A percentile compares a stretch with the other conserved stretches of the same genome.
These are phyloP conservation scores for Mellivora capensis DNA, from an alignment of 2,113 vertebrate species.

Conservation along the genomic window DNA sequence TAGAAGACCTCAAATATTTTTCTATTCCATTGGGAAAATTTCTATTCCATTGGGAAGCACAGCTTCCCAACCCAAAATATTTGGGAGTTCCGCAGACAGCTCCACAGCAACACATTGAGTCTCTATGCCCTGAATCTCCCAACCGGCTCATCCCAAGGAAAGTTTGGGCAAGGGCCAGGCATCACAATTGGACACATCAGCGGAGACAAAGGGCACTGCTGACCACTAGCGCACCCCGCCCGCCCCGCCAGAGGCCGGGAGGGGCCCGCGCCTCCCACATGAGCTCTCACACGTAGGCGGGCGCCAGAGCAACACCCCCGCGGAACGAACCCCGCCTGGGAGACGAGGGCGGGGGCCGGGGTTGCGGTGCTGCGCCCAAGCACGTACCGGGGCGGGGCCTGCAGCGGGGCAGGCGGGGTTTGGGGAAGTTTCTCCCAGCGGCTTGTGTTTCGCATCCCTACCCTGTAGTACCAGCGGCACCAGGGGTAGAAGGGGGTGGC, in stretches of 20 bases:
- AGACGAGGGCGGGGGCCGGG: background rate
- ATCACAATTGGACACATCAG: background rate
- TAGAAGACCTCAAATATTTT: background rate
- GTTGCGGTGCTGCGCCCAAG: conserved; percentile 68
- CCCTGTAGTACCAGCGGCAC: background rate
- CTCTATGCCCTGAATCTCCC: background rate
- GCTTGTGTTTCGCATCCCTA: background rate
- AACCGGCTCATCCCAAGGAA: too few species aligned
- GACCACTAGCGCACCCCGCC: too few species aligned
- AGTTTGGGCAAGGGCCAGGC: background rate
- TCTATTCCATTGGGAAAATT: too few species aligned
- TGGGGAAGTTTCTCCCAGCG: background rate
- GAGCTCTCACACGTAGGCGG: conserved; percentile 78
- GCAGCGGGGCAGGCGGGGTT: background rate
- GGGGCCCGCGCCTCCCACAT: conserved; percentile 37
- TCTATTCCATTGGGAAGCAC: too few species aligned
- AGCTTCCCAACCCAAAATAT: background rate
- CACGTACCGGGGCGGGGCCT: conserved; percentile 80
- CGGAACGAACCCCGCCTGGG: background rate
- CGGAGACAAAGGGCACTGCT: background rate
- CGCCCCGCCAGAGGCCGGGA: background rate
- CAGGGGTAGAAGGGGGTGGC: background rate
- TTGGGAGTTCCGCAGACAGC: background rate
- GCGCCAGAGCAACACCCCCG: background rate
- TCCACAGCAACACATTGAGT: background rate